These are phyloP conservation scores for Acestrorhynchus altus DNA, from an alignment of 2,797 vertebrate species.

Conservation along the genomic window DNA sequence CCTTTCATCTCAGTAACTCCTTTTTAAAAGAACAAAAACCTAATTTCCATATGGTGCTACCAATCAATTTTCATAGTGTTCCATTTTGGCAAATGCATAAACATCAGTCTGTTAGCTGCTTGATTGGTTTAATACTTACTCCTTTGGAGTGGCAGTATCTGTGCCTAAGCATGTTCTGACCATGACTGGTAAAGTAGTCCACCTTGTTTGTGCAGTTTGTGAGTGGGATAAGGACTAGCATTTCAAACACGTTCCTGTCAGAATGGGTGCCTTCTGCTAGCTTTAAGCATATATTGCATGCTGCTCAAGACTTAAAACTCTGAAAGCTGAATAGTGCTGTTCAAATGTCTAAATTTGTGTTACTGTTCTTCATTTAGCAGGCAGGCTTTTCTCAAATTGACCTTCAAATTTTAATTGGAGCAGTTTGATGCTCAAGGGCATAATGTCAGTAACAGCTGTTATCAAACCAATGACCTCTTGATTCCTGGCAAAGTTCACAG, in stretches of 20 bases:
- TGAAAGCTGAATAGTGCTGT: not conserved
- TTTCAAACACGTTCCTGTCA: not conserved
- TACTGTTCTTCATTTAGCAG: not conserved
- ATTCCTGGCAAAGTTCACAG: not conserved
- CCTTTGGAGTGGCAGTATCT: conserved; percentile 13
- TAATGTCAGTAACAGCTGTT: conserved; percentile 8
- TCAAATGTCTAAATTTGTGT: not conserved
- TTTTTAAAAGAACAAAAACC: conserved; percentile 34
- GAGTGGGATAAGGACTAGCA: not conserved
- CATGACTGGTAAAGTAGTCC: not conserved
- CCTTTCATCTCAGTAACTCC: conserved; percentile 28
- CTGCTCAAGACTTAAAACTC: not conserved
- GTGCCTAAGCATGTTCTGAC: not conserved
- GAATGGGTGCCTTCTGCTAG: too few species aligned
- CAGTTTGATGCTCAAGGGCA: not conserved
- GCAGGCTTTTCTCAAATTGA: not conserved
- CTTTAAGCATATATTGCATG: not conserved
- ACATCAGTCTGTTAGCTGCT: conserved; percentile 22
- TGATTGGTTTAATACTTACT: conserved; percentile 14
- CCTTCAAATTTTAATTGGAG: conserved; percentile 11
- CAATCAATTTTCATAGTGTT: conserved; percentile 38
- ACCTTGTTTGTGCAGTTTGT: not conserved
- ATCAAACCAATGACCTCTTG: conserved; percentile 20
- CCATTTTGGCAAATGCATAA: conserved; percentile 26
- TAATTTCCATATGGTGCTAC: conserved; percentile 24